Conservation (phyloP, 1,140 invertebrate species). For the Neotoxoptera formosana region DNA sequence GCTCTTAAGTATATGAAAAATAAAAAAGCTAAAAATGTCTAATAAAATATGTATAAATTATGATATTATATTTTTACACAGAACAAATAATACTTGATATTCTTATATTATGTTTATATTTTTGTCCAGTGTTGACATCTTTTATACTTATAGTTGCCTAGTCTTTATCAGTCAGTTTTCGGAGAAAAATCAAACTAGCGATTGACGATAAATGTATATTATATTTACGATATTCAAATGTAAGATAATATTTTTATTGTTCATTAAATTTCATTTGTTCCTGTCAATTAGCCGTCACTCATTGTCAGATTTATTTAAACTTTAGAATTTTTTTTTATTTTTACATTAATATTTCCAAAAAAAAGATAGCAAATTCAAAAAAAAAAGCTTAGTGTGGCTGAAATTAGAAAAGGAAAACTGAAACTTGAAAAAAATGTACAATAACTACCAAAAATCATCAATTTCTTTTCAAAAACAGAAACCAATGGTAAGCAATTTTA, state of each 20-base stretch:
- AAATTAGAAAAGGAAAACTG: conserved; percentile 39
- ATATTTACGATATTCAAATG: background rate
- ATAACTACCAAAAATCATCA: too few species aligned
- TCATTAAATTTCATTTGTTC: background rate
- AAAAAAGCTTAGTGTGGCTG: conserved; percentile 16
- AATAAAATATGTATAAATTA: too few species aligned
- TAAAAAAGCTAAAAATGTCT: too few species aligned
- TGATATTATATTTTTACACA: too few species aligned
- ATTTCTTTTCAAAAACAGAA: conserved; percentile 25
- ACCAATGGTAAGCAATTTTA: background rate
- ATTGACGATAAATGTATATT: background rate
- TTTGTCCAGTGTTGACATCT: too few species aligned
- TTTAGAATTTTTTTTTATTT: background rate
- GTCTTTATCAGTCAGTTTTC: background rate
- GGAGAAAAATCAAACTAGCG: background rate
- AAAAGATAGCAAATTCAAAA: background rate
- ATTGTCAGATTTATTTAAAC: background rate
- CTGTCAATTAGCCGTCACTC: background rate
- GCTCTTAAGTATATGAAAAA: too few species aligned
- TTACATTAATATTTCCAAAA: background rate
- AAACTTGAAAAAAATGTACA: conserved; percentile 20
- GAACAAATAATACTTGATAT: too few species aligned
- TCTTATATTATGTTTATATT: too few species aligned
- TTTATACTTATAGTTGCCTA: background rate
- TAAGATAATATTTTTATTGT: conserved; percentile 16